Conservation (phyloP, 2,888 invertebrate species). For the Muschampia plurimacula region DNA sequence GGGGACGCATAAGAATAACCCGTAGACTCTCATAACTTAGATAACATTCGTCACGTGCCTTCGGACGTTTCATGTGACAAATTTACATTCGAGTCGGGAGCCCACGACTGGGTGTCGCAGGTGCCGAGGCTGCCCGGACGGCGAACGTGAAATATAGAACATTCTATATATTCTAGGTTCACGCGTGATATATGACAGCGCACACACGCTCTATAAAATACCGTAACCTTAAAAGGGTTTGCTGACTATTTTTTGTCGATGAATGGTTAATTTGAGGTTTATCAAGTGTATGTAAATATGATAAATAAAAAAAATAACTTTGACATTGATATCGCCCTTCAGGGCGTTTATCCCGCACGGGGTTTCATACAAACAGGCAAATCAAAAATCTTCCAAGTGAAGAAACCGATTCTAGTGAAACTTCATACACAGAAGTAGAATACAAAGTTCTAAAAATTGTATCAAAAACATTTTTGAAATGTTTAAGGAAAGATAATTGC, state of each 20-base stretch:
- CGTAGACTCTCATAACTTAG: constrained; percentile 17
- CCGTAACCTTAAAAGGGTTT: constrained; percentile 15
- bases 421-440: no score
- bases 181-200: constrained; percentile 24
- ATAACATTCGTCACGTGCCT: constrained; percentile 12
- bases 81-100: constrained; percentile 18
- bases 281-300: no score
- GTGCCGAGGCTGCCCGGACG: constrained; percentile 14
- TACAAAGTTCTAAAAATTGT: no score
- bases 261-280: no score
- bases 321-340: no score
- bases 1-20: constrained; percentile 9
- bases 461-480: no score
- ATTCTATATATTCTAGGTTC: constrained; percentile 5
- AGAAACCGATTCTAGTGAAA: no score
- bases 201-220: constrained; percentile 17
- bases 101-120: constrained; percentile 13
- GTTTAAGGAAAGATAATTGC: no score
- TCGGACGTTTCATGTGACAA: constrained; percentile 19
- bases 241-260: not conserved
- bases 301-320: no score
- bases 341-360: no score
- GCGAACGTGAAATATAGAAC: constrained; percentile 29
- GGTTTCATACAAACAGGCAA: no score
- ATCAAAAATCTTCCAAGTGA: no score